Conservation (phyloP, 2,797 vertebrate species). For the Halcyon leucocephala region DNA sequence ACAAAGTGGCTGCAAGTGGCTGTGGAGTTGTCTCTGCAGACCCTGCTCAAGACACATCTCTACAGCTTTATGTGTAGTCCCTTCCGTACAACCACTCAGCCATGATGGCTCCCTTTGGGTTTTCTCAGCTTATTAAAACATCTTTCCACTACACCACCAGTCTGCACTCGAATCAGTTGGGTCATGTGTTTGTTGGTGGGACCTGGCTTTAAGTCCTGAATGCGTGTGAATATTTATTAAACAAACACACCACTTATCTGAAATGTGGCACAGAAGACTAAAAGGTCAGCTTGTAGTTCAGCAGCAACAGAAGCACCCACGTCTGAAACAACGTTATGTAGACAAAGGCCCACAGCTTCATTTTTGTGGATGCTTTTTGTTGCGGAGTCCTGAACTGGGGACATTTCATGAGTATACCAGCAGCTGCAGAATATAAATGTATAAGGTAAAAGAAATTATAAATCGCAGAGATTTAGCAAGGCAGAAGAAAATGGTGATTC, state of each 20-base stretch:
- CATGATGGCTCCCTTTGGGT: not conserved
- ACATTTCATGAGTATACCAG: not conserved
- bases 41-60: not conserved
- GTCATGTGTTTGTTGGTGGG: not conserved
- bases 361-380: not conserved
- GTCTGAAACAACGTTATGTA: not conserved
- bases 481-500: not conserved
- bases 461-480: not conserved
- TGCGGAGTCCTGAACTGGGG: not conserved
- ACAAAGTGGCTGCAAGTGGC: not conserved
- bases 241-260: not conserved
- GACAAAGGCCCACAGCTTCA: not conserved
- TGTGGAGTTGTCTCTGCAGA: not conserved
- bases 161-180: not conserved
- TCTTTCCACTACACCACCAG: not conserved
- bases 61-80: not conserved
- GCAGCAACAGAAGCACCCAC: not conserved
- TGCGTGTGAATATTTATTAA: not conserved
- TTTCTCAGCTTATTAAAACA: not conserved
- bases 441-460: not conserved
- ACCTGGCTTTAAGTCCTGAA: not conserved
- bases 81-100: not conserved
- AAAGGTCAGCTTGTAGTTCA: not conserved
- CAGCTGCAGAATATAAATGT: not conserved
- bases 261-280: not conserved